Evolutionary conservation across 1,140 invertebrate genomes (phyloP).

Genomic region (Drosophila sturtevanti): DNA sequence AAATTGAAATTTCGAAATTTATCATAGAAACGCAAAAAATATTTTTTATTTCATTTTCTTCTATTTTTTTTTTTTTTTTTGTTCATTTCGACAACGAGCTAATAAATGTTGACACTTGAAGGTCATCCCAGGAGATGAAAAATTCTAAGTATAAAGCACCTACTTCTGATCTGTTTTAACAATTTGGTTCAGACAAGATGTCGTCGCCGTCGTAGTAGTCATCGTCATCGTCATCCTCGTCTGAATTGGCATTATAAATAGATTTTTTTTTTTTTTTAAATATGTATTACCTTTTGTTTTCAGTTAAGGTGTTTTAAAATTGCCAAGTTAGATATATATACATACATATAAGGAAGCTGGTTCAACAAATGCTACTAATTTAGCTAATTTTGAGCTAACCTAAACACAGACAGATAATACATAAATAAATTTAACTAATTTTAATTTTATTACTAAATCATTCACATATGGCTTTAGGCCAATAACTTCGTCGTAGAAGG

Average conservation of each 20-base stretch:
- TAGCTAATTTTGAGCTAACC: too few species aligned
- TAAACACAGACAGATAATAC: too few species aligned
- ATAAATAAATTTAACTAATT: too few species aligned
- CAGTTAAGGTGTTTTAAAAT: background rate
- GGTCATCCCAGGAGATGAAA: constrained; percentile 29
- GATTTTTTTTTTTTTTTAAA: background rate
- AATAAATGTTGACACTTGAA: constrained; percentile 52
- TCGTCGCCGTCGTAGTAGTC: constrained; percentile 3
- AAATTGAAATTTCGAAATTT: background rate
- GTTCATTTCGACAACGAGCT: constrained; percentile 32
- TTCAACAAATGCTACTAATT: too few species aligned
- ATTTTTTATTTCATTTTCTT: constrained; percentile 13
- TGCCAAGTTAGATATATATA: background rate
- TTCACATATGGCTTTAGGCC: background rate
- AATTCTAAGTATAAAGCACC: background rate
- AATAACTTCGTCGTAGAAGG: too few species aligned
- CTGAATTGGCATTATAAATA: constrained; percentile 26
- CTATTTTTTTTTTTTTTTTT: constrained; percentile 15
- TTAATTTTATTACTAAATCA: background rate
- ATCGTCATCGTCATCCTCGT: background rate
- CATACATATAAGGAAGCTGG: too few species aligned
- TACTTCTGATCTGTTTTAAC: constrained; percentile 1
- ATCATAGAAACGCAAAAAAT: constrained; percentile 28
- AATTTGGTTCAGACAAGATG: constrained; percentile 7
- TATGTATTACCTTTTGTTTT: too few species aligned